Evolutionary conservation across 2,888 invertebrate genomes (phyloP).

Genomic region (Glomeris marginata): DNA sequence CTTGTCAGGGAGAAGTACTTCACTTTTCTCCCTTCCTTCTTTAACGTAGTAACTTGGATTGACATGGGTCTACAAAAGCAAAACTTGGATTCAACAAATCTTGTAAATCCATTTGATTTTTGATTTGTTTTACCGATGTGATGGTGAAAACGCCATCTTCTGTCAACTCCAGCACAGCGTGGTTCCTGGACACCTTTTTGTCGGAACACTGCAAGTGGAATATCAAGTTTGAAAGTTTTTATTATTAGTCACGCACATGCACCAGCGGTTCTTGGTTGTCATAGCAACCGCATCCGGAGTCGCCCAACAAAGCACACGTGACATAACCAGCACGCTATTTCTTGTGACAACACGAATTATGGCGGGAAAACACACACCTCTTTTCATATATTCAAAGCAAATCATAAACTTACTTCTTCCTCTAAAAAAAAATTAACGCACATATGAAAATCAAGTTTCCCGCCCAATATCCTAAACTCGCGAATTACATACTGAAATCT

Average conservation of each 20-base stretch:
- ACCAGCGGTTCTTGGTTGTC: background rate
- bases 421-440: no score
- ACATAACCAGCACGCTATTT: no score
- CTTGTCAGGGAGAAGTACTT: constrained; percentile 27
- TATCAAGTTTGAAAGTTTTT: background rate
- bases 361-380: no score
- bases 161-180: constrained; percentile 29
- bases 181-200: constrained; percentile 32
- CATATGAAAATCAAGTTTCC: no score
- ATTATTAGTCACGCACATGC: background rate
- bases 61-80: constrained; percentile 27
- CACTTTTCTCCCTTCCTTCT: constrained; percentile 21
- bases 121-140: constrained; percentile 27
- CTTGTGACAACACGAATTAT: no score
- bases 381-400: no score
- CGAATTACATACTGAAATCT: no score
- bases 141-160: constrained; percentile 27
- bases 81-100: background rate
- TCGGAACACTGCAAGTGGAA: constrained; percentile 28
- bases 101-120: background rate
- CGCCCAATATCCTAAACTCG: no score
- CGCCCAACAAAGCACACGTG: no score
- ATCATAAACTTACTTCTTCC: no score
- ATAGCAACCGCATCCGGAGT: no score
- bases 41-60: constrained; percentile 30